A percentile compares a stretch with the other conserved stretches of the same genome.
Evolutionary conservation across 1,140 invertebrate genomes (phyloP).

Genomic region (Leptinotarsa undecemlineata): DNA sequence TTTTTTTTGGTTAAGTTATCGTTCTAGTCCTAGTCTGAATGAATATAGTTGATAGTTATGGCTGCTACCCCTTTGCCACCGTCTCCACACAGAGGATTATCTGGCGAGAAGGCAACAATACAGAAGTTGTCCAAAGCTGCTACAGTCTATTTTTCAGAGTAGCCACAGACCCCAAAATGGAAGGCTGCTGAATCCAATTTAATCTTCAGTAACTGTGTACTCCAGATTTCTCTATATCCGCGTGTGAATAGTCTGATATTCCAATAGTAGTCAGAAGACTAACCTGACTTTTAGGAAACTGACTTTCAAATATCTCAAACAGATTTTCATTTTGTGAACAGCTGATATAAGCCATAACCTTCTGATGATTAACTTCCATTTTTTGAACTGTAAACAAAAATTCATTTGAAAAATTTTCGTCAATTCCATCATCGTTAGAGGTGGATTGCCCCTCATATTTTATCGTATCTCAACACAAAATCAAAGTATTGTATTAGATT

Average conservation of each 20-base stretch:
- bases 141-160: not conserved
- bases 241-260: not conserved
- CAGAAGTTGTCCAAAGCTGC: not conserved
- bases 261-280: not conserved
- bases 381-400: no score
- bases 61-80: not conserved
- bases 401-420: no score
- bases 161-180: no score
- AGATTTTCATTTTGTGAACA: no score
- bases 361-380: no score
- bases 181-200: no score
- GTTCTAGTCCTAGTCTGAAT: not conserved
- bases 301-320: no score
- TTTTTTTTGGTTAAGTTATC: not conserved
- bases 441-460: no score
- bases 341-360: no score
- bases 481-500: no score
- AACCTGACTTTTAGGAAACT: not conserved
- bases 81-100: not conserved
- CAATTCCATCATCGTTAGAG: no score
- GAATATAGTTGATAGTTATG: not conserved
- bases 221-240: not conserved
- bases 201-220: not conserved
- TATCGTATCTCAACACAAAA: no score
- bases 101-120: not conserved